A percentile compares a stretch with the other conserved stretches of the same genome.
Evolutionary conservation across 2,888 invertebrate genomes (phyloP).

Genomic region (Piscicola geometra): DNA sequence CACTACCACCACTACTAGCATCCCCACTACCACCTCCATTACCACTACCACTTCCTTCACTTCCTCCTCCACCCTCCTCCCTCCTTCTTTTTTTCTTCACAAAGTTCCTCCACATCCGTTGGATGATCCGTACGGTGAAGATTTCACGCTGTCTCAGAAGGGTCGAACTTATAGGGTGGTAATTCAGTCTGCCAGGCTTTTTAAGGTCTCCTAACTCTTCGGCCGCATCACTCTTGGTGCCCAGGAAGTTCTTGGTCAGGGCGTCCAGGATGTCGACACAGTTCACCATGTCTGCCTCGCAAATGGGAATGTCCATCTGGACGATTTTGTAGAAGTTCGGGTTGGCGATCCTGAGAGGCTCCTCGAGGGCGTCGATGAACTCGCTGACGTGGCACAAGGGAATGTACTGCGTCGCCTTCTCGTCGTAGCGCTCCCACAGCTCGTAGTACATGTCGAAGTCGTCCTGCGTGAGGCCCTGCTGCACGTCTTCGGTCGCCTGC

Average conservation of each 20-base stretch:
- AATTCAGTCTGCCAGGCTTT: slow-evolving; percentile 68
- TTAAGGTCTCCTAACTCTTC: slow-evolving; percentile 42
- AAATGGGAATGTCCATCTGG: slow-evolving; percentile 96
- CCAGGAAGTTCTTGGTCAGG: slow-evolving; percentile 96
- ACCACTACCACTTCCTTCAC: background rate
- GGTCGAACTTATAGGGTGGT: slow-evolving; percentile 89
- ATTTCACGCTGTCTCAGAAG: slow-evolving; percentile 92
- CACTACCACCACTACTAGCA: background rate
- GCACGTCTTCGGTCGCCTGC: slow-evolving; percentile 92
- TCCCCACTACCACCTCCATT: background rate
- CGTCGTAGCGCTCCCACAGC: slow-evolving; percentile 98
- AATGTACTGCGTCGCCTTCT: slow-evolving; percentile 94
- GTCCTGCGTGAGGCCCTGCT: slow-evolving; percentile 77
- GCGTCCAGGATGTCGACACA: slow-evolving; percentile 98
- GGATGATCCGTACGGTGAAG: slow-evolving; percentile 89
- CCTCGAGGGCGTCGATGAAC: slow-evolving; percentile 90
- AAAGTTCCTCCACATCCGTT: slow-evolving; percentile 60
- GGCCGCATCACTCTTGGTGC: slow-evolving; percentile 72
- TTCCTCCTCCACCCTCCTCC: slow-evolving; percentile 4
- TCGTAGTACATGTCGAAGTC: slow-evolving; percentile 99
- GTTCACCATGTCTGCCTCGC: slow-evolving; percentile 90
- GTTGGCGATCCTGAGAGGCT: slow-evolving; percentile 89
- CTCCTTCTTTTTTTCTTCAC: slow-evolving; percentile 15
- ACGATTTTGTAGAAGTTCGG: slow-evolving; percentile 92
- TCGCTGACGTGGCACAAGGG: slow-evolving; percentile 84